Evolutionary conservation across 2,888 invertebrate species (phyloP).

Genomic region (Agrochola litura): DNA sequence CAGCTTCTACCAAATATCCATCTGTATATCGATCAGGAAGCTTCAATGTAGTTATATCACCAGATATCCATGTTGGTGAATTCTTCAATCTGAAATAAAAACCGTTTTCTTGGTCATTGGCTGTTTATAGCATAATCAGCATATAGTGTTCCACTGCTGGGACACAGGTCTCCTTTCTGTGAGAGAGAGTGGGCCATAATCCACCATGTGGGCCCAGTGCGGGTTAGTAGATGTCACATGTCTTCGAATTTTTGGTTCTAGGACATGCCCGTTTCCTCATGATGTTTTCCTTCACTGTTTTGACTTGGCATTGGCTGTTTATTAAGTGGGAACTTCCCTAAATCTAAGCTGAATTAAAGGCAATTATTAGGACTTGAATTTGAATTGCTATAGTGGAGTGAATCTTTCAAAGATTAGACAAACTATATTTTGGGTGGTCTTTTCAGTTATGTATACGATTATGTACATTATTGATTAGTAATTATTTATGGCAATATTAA

Average conservation of each 20-base stretch:
- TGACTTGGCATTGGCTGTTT: background rate
- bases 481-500: no score
- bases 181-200: no score
- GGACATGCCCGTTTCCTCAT: no score
- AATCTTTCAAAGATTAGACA: background rate
- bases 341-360: background rate
- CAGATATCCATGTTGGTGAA: conserved; percentile 90
- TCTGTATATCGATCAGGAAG: conserved; percentile 92
- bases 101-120: background rate
- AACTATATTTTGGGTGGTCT: background rate
- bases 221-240: no score
- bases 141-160: no score
- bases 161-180: no score
- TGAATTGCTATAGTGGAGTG: background rate
- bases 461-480: background rate
- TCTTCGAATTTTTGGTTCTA: no score
- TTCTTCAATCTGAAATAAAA: conserved; percentile 84
- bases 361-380: background rate
- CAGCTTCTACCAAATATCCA: conserved; percentile 93
- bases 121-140: background rate
- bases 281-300: no score
- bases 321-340: background rate
- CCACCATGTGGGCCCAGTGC: no score
- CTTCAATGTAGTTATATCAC: conserved; percentile 85
- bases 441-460: background rate